A percentile compares a stretch with the other conserved stretches of the same genome.
Conservation (phyloP, 2,888 invertebrate species). For the Drosophila aldrichi region DNA sequence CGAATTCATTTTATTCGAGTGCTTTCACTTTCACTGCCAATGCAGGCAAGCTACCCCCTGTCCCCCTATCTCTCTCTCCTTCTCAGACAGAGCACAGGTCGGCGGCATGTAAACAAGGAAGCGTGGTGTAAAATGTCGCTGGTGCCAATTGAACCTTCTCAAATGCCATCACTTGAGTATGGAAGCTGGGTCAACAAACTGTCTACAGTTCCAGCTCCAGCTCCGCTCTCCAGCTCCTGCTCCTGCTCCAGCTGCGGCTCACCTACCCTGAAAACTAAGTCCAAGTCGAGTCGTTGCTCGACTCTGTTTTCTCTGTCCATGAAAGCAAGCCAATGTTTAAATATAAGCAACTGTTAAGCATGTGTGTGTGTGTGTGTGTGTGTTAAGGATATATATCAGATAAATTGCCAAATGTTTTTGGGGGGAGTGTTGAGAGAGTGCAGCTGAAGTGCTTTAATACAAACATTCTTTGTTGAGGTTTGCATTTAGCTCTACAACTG, state of each 20-base stretch:
- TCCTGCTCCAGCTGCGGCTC: background rate
- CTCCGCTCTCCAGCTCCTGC: constrained; percentile 1
- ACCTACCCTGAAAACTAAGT: constrained; percentile 40
- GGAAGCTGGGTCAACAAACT: constrained; percentile 73
- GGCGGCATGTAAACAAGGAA: constrained; percentile 68
- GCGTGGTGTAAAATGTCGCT: constrained; percentile 74
- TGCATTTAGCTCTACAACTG: background rate
- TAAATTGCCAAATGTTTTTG: constrained; percentile 22
- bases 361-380: constrained; percentile 18
- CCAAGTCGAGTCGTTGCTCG: constrained; percentile 40
- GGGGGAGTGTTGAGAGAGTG: background rate
- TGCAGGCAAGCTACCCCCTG: constrained; percentile 15
- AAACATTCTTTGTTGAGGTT: constrained; percentile 1
- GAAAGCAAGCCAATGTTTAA: constrained; percentile 41
- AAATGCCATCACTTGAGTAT: constrained; percentile 38
- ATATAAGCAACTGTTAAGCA: constrained; percentile 22
- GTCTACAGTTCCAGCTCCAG: constrained; percentile 10
- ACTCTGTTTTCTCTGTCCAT: constrained; percentile 29
- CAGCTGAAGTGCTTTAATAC: constrained; percentile 11
- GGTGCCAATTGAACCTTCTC: constrained; percentile 74
- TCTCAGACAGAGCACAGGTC: constrained; percentile 11
- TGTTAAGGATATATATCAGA: constrained; percentile 28
- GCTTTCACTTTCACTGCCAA: constrained; percentile 67
- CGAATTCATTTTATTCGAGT: constrained; percentile 68
- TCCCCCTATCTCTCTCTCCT: background rate